Evolutionary conservation across 2,888 invertebrate genomes (phyloP).

Genomic region (Horisme vitalbata): DNA sequence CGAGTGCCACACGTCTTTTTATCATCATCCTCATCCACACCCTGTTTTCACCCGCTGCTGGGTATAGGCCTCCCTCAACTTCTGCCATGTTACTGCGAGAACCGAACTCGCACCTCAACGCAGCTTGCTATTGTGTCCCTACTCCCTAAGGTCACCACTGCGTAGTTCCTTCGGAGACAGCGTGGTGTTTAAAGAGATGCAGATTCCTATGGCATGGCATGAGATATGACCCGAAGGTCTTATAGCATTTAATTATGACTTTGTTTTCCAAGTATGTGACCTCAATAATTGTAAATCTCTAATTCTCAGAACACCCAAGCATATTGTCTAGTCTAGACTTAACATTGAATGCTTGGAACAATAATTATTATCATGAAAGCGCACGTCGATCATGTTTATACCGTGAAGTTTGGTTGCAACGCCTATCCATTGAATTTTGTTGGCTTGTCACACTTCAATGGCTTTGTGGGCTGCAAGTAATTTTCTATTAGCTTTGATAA

Average conservation of each 20-base stretch:
- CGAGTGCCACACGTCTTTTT: too few relatives aligned
- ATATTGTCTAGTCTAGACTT: slow-evolving; percentile 15
- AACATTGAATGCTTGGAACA: slow-evolving; percentile 29
- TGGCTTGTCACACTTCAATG: slow-evolving; percentile 28
- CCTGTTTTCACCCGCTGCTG: too few relatives aligned
- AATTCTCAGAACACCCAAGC: slow-evolving; percentile 5
- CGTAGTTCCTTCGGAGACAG: too few relatives aligned
- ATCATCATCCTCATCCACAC: too few relatives aligned
- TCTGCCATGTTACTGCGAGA: too few relatives aligned
- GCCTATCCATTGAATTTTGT: slow-evolving; percentile 40
- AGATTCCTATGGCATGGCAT: too few relatives aligned
- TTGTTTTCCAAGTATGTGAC: background rate
- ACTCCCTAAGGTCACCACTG: too few relatives aligned
- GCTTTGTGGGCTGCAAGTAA: slow-evolving; percentile 13
- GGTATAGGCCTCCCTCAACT: too few relatives aligned
- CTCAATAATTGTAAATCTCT: background rate
- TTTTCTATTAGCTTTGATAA: background rate
- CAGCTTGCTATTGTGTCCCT: too few relatives aligned
- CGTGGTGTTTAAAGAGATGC: too few relatives aligned
- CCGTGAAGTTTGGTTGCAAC: slow-evolving; percentile 47
- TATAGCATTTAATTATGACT: background rate
- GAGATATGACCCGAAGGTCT: too few relatives aligned
- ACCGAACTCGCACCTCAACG: too few relatives aligned
- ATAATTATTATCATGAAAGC: slow-evolving; percentile 48
- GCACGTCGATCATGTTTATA: slow-evolving; percentile 40